Conservation (phyloP, 2,888 invertebrate species). For the Orthonychiurus folsomi region DNA sequence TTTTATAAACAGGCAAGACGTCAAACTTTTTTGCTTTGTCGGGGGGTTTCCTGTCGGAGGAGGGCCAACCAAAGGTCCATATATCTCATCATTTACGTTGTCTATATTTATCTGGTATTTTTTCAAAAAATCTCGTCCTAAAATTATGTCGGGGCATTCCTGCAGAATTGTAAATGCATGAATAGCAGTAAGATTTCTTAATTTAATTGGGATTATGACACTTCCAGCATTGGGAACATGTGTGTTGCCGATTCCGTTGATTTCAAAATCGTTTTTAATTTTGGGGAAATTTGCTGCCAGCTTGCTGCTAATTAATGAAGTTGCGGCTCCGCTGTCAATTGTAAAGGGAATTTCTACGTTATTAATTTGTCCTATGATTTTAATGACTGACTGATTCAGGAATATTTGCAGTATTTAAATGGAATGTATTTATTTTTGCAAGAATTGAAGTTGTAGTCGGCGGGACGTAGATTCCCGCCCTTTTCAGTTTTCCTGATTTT, state of each 20-base stretch:
- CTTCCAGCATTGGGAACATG: neutral
- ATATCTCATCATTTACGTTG: neutral
- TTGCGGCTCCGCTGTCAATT: neutral
- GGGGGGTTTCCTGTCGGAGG: neutral
- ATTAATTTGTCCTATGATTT: neutral
- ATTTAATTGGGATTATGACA: neutral
- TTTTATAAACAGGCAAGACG: neutral
- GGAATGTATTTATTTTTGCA: neutral
- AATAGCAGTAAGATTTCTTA: neutral
- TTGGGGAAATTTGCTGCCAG: neutral
- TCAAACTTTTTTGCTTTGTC: neutral
- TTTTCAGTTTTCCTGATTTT: neutral
- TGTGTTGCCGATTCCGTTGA: neutral
- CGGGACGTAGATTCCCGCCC: neutral
- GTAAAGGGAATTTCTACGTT: neutral
- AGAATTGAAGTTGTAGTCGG: no score
- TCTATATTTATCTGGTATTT: neutral
- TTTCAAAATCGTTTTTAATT: neutral
- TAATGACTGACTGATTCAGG: no score
- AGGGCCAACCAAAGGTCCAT: neutral
- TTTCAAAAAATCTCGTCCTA: neutral
- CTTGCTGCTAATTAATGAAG: neutral
- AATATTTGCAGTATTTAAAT: no score
- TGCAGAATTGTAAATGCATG: neutral
- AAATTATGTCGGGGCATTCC: neutral